A percentile compares a stretch with the other conserved stretches of the same genome.
Evolutionary conservation across 2,888 invertebrate species (phyloP).

Genomic region (Lutraria lutraria): DNA sequence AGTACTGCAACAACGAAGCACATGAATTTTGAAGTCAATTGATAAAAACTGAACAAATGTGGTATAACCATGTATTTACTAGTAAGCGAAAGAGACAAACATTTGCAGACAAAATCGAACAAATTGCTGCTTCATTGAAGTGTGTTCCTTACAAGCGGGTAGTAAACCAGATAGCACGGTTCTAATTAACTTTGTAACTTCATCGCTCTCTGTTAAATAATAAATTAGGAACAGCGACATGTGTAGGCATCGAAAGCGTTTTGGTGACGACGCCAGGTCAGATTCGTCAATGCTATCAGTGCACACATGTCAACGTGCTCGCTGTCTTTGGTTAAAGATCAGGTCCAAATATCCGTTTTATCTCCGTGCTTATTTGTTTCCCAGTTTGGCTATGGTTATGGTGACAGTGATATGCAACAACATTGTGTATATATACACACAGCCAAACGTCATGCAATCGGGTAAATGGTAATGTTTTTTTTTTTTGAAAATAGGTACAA

Average conservation of each 20-base stretch:
- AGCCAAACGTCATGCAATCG: background rate
- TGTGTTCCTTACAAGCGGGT: background rate
- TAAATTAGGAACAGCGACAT: constrained; percentile 8
- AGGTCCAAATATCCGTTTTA: background rate
- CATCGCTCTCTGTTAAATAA: background rate
- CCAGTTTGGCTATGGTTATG: background rate
- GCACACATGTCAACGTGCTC: background rate
- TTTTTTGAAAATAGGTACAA: background rate
- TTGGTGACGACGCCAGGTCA: background rate
- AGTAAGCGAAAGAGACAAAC: background rate
- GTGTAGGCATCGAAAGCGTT: background rate
- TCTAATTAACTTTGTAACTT: background rate
- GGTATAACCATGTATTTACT: background rate
- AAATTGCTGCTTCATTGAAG: background rate
- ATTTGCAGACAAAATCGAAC: constrained; percentile 2
- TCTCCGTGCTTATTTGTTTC: background rate
- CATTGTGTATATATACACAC: background rate
- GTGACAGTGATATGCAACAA: background rate
- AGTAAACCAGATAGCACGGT: background rate
- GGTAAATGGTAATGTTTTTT: background rate
- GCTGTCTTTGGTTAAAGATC: constrained; percentile 7
- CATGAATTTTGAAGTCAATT: no score
- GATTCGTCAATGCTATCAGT: background rate
- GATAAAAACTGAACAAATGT: no score
- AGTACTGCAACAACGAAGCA: no score